Percentiles rank a stretch among this genome's conserved stretches.
Evolutionary conservation across 1,140 invertebrate genomes (phyloP).

Genomic region (Achroia grisella): DNA sequence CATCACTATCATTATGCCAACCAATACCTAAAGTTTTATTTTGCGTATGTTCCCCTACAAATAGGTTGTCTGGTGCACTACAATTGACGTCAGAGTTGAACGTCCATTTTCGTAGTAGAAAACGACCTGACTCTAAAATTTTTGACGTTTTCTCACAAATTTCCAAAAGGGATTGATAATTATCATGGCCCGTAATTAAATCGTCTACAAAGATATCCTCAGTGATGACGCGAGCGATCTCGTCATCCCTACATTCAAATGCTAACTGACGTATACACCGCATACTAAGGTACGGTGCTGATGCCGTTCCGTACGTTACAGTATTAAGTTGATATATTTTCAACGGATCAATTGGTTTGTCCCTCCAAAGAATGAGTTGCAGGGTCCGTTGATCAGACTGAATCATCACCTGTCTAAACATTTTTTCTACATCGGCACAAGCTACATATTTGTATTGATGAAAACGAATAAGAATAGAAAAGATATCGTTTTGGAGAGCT

Average conservation of each 20-base stretch:
- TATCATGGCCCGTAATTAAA: constrained; percentile 15
- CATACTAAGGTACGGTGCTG: constrained; percentile 22
- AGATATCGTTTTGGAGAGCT: constrained; percentile 40
- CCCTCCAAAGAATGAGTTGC: constrained; percentile 11
- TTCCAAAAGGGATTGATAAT: constrained; percentile 12
- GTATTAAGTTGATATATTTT: constrained; percentile 2
- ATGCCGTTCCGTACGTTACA: constrained; percentile 16
- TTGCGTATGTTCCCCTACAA: constrained; percentile 10
- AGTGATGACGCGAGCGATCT: constrained; percentile 4
- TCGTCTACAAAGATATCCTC: constrained; percentile 20
- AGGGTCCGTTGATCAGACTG: not conserved
- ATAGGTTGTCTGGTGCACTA: constrained; percentile 3
- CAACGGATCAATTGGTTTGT: not conserved
- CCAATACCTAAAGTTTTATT: constrained; percentile 8
- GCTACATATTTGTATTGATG: too few species aligned
- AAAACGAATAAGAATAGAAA: constrained; percentile 22
- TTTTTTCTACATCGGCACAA: too few species aligned
- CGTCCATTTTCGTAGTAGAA: constrained; percentile 20
- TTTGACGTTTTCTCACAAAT: constrained; percentile 10
- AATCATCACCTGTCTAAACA: constrained; percentile 8
- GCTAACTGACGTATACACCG: constrained; percentile 18
- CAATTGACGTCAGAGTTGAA: constrained; percentile 12
- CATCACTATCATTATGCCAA: too few species aligned
- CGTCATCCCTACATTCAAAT: constrained; percentile 11
- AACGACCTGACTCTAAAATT: constrained; percentile 18